Evolutionary conservation across 2,888 invertebrate species (phyloP).

Genomic region (Dicycla oo): DNA sequence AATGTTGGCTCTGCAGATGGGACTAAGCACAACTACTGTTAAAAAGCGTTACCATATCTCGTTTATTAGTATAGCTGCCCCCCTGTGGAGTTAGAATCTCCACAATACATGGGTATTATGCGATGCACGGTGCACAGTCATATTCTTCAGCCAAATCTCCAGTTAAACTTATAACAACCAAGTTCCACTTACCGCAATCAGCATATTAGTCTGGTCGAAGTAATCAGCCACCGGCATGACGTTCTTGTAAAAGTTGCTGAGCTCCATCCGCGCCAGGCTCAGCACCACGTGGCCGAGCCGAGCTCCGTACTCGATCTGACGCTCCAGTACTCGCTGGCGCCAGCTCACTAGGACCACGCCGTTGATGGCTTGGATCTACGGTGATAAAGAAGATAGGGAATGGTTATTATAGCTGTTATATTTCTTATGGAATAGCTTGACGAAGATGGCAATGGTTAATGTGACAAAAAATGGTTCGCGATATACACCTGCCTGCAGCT

Average conservation of each 20-base stretch:
- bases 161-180: not conserved
- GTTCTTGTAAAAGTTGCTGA: conserved; percentile 96
- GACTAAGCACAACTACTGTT: no score
- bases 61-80: no score
- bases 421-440: no score
- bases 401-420: not conserved
- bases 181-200: conserved; percentile 81
- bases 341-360: conserved; percentile 96
- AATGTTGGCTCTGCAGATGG: no score
- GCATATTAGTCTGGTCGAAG: conserved; percentile 96
- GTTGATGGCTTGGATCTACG: conserved; percentile 96
- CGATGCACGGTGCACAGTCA: not conserved
- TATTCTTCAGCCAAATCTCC: not conserved
- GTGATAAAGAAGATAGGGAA: not conserved
- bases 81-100: no score
- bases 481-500: no score
- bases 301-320: conserved; percentile 97
- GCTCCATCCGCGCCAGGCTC: conserved; percentile 96
- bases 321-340: conserved; percentile 95
- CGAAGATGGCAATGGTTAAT: no score
- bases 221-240: conserved; percentile 98
- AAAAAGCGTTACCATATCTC: no score
- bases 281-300: conserved; percentile 95
- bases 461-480: no score
- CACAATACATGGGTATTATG: not conserved